phyloP scores from a whole-genome alignment of 2,797 vertebrate genomes.

The Dipus sagitta region DNA sequence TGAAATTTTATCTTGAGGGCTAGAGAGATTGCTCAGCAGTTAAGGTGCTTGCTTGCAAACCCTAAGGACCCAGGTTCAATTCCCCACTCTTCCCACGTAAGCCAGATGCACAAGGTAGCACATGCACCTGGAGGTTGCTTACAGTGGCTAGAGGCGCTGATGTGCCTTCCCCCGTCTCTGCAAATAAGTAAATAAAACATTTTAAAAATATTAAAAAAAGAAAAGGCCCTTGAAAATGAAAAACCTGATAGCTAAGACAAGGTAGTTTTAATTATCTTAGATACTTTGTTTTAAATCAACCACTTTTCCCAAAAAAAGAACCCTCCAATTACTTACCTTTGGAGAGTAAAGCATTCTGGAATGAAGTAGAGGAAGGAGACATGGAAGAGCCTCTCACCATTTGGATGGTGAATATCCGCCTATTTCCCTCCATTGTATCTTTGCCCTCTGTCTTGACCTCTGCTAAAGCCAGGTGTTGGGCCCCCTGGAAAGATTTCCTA shows the following conservation, averaged over 20 bases:
- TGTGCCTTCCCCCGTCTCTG: too few relatives aligned
- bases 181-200: too few relatives aligned
- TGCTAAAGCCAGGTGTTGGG: background rate
- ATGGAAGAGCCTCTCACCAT: rapidly evolving
- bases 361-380: background rate
- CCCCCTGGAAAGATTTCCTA: background rate
- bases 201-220: background rate
- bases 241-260: background rate
- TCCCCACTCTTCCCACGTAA: too few relatives aligned
- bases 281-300: background rate
- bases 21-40: too few relatives aligned
- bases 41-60: too few relatives aligned
- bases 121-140: too few relatives aligned
- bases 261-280: background rate
- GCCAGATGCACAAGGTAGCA: too few relatives aligned
- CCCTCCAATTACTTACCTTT: background rate
- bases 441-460: background rate
- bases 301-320: background rate
- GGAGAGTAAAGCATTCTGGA: background rate
- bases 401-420: background rate
- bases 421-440: background rate
- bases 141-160: too few relatives aligned
- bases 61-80: too few relatives aligned
- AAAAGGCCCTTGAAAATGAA: background rate
- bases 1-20: too few relatives aligned